A percentile compares a stretch with the other conserved stretches of the same genome.
Conservation (phyloP, 2,888 invertebrate species). For the Eumerus sabulonum region DNA sequence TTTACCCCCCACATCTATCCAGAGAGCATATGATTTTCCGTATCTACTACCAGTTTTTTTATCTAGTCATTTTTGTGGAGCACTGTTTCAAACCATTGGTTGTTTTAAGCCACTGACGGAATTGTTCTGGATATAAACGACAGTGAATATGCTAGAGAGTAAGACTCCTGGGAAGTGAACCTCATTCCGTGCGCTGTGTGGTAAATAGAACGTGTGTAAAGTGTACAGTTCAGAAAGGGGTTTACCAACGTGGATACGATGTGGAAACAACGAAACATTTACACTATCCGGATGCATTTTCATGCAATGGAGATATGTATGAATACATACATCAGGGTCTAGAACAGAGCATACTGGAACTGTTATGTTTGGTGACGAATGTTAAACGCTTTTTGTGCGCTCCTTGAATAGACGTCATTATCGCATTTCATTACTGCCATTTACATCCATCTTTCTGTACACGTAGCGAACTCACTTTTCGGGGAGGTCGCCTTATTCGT, state of each 20-base stretch:
- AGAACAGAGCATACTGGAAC: too few relatives aligned
- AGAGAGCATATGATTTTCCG: constrained; percentile 17
- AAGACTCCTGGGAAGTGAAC: constrained; percentile 10
- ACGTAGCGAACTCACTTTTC: constrained; percentile 32
- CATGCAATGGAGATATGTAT: constrained; percentile 4
- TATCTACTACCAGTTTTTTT: constrained; percentile 31
- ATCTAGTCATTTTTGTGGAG: constrained; percentile 4
- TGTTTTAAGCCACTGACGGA: constrained; percentile 21
- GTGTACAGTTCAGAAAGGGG: constrained; percentile 41
- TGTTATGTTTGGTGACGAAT: constrained; percentile 35
- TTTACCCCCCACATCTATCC: background rate
- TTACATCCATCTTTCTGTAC: constrained; percentile 44
- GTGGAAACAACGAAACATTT: constrained; percentile 43
- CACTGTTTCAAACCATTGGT: constrained; percentile 27
- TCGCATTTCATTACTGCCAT: constrained; percentile 52
- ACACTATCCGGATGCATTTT: constrained; percentile 55
- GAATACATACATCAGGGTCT: background rate
- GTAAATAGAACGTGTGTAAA: constrained; percentile 47
- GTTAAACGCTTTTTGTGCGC: constrained; percentile 38
- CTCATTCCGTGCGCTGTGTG: constrained; percentile 7
- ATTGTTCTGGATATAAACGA: constrained; percentile 9
- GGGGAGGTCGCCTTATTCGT: background rate
- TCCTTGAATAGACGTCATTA: constrained; percentile 61
- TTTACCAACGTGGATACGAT: constrained; percentile 42
- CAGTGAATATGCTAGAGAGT: background rate